phyloP scores from a whole-genome alignment of 1,140 invertebrate genomes.

The Diachasma alloeum region DNA sequence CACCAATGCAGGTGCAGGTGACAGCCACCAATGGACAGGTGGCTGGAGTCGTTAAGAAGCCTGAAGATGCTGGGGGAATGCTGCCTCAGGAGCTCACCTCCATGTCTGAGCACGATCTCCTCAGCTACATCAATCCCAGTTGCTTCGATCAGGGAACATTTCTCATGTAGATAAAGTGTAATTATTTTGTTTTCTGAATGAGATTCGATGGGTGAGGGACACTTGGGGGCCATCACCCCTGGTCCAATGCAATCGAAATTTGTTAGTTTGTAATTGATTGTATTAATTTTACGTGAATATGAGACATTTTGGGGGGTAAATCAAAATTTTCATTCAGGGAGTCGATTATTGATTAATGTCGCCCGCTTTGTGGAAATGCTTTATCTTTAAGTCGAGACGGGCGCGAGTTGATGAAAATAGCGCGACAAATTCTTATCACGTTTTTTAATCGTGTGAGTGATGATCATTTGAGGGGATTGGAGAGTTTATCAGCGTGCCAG shows the following conservation, averaged over 20 bases:
- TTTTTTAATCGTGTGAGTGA: constrained; percentile 15
- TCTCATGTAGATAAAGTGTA: constrained; percentile 51
- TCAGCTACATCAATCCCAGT: constrained; percentile 86
- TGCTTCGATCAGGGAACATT: constrained; percentile 75
- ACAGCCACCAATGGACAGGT: constrained; percentile 33
- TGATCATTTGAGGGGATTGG: not conserved
- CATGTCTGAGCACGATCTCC: constrained; percentile 84
- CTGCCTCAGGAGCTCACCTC: constrained; percentile 77
- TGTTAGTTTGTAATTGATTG: not conserved
- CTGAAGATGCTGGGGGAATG: constrained; percentile 60
- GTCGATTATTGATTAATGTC: too few relatives aligned
- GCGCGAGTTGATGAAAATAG: constrained; percentile 11
- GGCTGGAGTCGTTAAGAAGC: constrained; percentile 46
- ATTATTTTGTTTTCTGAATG: not conserved
- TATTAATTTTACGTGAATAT: not conserved
- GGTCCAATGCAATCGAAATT: not conserved
- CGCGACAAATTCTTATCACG: constrained; percentile 47
- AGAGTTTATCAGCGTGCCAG: not conserved
- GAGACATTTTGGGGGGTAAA: not conserved
- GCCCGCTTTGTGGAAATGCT: constrained; percentile 32
- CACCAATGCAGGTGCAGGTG: constrained; percentile 45
- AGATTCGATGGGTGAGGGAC: not conserved
- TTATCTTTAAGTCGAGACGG: constrained; percentile 35
- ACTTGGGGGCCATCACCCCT: not conserved
- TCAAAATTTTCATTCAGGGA: too few relatives aligned